A percentile compares a stretch with the other conserved stretches of the same genome.
phyloP scores from a whole-genome alignment of 2,113 vertebrate genomes.

The Podarcis muralis region DNA sequence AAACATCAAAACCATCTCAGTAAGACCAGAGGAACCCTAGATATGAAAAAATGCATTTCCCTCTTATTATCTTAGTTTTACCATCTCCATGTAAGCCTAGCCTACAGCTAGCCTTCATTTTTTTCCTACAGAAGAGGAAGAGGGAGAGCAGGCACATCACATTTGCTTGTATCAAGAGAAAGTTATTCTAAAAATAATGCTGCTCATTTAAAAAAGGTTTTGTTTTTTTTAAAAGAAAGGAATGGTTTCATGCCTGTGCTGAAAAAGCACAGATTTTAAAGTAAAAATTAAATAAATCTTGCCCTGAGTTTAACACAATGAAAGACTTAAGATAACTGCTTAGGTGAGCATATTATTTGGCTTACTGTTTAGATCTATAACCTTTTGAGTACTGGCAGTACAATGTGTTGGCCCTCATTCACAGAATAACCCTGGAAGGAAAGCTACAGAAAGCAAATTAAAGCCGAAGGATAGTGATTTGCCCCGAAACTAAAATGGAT shows the following conservation, averaged over 20 bases:
- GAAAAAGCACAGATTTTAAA: constrained; percentile 3
- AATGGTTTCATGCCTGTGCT: not conserved
- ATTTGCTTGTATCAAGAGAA: not conserved
- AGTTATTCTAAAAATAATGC: constrained; percentile 43
- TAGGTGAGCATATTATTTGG: constrained; percentile 7
- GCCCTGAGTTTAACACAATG: constrained; percentile 13
- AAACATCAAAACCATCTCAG: constrained; percentile 9
- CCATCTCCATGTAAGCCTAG: not conserved
- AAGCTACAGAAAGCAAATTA: not conserved
- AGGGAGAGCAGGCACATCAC: constrained; percentile 15
- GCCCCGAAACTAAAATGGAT: not conserved
- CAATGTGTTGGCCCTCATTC: not conserved
- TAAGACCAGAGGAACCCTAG: constrained; percentile 23
- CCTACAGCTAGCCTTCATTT: constrained; percentile 26
- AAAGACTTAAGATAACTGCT: constrained; percentile 25
- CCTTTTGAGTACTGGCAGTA: not conserved
- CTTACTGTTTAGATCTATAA: constrained; percentile 21
- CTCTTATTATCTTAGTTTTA: constrained; percentile 13
- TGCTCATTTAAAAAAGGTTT: constrained; percentile 24
- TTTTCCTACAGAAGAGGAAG: constrained; percentile 34
- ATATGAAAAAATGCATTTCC: constrained; percentile 30
- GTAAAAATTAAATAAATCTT: constrained; percentile 11
- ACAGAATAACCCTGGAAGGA: not conserved
- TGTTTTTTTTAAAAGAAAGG: not conserved
- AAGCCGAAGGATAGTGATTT: not conserved